Conservation (phyloP, 2,113 vertebrate species). For the Xerus inauris region DNA sequence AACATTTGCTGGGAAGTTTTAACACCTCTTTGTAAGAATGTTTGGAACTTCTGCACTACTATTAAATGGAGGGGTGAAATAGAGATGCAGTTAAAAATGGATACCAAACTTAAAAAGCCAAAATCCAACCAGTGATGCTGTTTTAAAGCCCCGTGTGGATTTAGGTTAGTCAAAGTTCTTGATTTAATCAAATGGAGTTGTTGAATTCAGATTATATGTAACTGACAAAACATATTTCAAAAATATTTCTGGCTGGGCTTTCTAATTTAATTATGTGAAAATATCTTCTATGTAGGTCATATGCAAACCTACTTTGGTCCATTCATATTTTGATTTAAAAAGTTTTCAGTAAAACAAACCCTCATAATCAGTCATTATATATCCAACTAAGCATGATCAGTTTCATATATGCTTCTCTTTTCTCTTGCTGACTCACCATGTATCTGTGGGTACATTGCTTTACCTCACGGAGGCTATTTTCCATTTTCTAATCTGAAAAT, state of each 20-base stretch:
- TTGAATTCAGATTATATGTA: slow-evolving; percentile 74
- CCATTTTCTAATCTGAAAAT: slow-evolving; percentile 1
- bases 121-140: slow-evolving; percentile 68
- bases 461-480: not conserved
- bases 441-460: not conserved
- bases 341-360: slow-evolving; percentile 76
- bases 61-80: not conserved
- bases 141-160: slow-evolving; percentile 72
- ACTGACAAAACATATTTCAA: slow-evolving; percentile 78
- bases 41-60: not conserved
- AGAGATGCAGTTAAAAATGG: not conserved
- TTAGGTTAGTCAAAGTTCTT: slow-evolving; percentile 77
- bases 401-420: not conserved
- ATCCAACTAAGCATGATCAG: not conserved
- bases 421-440: not conserved
- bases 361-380: not conserved
- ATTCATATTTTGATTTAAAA: slow-evolving; percentile 86
- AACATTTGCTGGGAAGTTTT: not conserved
- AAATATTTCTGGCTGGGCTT: slow-evolving; percentile 80
- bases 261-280: slow-evolving; percentile 78
- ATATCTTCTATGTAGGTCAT: slow-evolving; percentile 80
- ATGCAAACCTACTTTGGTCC: slow-evolving; percentile 81
- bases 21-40: not conserved
- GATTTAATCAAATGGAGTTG: slow-evolving; percentile 76
- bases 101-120: slow-evolving; percentile 63